A percentile compares a stretch with the other conserved stretches of the same genome.
These are phyloP conservation scores for Phaedon cochleariae DNA, from an alignment of 2,888 invertebrate species.

Conservation along the genomic window DNA sequence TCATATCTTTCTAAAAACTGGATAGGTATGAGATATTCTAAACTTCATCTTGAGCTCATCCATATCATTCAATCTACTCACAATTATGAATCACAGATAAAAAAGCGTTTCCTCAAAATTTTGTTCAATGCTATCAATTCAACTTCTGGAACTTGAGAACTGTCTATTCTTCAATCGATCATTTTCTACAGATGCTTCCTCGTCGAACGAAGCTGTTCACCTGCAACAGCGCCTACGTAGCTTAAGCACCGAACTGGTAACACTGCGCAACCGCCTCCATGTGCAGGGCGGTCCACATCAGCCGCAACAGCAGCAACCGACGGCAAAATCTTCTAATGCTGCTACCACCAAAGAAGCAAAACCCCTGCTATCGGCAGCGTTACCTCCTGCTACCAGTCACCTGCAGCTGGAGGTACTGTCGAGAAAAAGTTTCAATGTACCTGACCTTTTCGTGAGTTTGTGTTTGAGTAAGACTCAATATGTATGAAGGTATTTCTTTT, in stretches of 20 bases:
- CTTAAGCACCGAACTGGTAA: slow-evolving; percentile 90
- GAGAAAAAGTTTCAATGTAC: background rate
- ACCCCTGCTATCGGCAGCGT: slow-evolving; percentile 55
- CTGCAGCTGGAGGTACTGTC: background rate
- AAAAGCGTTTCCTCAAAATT: too few species aligned
- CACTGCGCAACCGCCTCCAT: slow-evolving; percentile 88
- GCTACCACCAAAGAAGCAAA: slow-evolving; percentile 58
- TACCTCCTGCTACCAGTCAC: slow-evolving; percentile 3
- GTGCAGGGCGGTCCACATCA: slow-evolving; percentile 69
- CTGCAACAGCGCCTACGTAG: slow-evolving; percentile 90
- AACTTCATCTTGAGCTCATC: too few species aligned
- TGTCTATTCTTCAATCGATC: too few species aligned
- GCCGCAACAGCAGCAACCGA: slow-evolving; percentile 61
- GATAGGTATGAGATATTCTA: too few species aligned
- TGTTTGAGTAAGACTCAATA: too few species aligned
- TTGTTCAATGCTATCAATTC: too few species aligned
- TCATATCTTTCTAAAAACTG: too few species aligned
- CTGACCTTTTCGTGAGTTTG: slow-evolving; percentile 13
- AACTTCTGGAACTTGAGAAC: too few species aligned
- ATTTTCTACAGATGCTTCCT: slow-evolving; percentile 89
- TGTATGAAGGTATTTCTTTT: too few species aligned
- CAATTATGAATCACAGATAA: too few species aligned
- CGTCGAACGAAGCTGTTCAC: slow-evolving; percentile 93
- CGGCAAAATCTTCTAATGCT: slow-evolving; percentile 41
- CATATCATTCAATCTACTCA: too few species aligned